Conservation (phyloP, 2,797 vertebrate genomes). For the Manis crassicaudata region DNA sequence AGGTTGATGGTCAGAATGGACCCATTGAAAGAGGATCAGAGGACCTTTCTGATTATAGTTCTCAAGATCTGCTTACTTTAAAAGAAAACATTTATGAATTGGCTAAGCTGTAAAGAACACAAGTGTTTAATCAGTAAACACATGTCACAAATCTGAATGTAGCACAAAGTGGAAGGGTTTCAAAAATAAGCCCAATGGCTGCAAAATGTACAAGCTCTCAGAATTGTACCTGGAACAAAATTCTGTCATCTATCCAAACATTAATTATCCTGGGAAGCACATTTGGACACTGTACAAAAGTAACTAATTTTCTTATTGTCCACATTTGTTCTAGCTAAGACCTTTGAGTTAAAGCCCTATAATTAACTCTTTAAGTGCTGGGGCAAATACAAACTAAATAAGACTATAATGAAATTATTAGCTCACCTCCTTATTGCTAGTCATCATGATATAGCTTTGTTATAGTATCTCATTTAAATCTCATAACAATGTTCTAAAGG, state of each 20-base stretch:
- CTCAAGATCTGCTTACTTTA: constrained; percentile 22
- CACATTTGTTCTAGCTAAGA: not conserved
- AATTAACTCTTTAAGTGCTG: not conserved
- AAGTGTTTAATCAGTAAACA: constrained; percentile 48
- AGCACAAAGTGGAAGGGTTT: constrained; percentile 40
- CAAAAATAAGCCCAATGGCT: constrained; percentile 32
- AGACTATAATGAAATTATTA: not conserved
- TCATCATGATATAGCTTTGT: not conserved
- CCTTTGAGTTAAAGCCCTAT: not conserved
- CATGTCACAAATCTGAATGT: constrained; percentile 29
- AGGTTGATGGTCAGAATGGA: not conserved
- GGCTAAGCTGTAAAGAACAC: not conserved
- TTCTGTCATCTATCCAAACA: constrained; percentile 34
- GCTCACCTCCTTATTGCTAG: not conserved
- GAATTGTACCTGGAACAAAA: constrained; percentile 52
- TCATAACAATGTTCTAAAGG: not conserved
- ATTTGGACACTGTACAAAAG: constrained; percentile 41
- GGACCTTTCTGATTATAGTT: not conserved
- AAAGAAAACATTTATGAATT: constrained; percentile 42
- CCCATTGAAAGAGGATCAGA: not conserved
- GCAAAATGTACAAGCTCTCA: constrained; percentile 32
- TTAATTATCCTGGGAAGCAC: constrained; percentile 23
- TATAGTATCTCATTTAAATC: not conserved
- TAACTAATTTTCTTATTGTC: constrained; percentile 18
- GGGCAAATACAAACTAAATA: not conserved